Percentiles rank a stretch among this genome's conserved stretches.
Conservation (phyloP, 1,140 invertebrate genomes). For the Penaeus japonicus region DNA sequence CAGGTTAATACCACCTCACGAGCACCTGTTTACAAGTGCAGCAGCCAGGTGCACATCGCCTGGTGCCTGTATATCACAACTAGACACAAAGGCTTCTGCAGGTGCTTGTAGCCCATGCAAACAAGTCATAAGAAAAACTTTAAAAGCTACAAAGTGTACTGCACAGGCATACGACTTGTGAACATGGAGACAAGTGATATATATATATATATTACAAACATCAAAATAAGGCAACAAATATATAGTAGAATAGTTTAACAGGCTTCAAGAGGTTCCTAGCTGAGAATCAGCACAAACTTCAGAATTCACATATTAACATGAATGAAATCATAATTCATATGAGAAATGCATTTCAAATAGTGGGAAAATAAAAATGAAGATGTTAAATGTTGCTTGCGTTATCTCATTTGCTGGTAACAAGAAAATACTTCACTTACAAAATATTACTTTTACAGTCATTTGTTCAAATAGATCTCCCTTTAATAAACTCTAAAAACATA, state of each 20-base stretch:
- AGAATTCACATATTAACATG: too few relatives aligned
- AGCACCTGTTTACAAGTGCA: constrained; percentile 34
- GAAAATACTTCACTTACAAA: too few relatives aligned
- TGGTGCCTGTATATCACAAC: constrained; percentile 32
- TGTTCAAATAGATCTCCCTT: too few relatives aligned
- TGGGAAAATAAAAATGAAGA: too few relatives aligned
- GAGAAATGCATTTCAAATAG: too few relatives aligned
- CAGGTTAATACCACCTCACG: constrained; percentile 28
- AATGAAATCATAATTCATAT: too few relatives aligned
- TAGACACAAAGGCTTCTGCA: constrained; percentile 42
- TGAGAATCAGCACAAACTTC: too few relatives aligned
- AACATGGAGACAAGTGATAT: constrained; percentile 50
- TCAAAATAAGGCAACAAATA: constrained; percentile 20
- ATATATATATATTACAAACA: constrained; percentile 50
- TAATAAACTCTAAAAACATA: too few relatives aligned
- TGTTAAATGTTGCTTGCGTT: too few relatives aligned
- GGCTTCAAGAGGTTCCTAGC: constrained; percentile 9
- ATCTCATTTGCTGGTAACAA: too few relatives aligned
- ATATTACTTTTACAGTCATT: too few relatives aligned
- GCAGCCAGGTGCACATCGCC: constrained; percentile 34
- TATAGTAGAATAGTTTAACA: constrained; percentile 27
- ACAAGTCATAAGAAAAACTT: constrained; percentile 50
- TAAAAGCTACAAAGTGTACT: constrained; percentile 46
- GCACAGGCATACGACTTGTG: constrained; percentile 50
- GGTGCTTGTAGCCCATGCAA: constrained; percentile 51